Percentiles rank a stretch among this genome's conserved stretches.
These are phyloP conservation scores for Incurvaria masculella DNA, from an alignment of 2,888 invertebrate genomes.

Conservation along the genomic window DNA sequence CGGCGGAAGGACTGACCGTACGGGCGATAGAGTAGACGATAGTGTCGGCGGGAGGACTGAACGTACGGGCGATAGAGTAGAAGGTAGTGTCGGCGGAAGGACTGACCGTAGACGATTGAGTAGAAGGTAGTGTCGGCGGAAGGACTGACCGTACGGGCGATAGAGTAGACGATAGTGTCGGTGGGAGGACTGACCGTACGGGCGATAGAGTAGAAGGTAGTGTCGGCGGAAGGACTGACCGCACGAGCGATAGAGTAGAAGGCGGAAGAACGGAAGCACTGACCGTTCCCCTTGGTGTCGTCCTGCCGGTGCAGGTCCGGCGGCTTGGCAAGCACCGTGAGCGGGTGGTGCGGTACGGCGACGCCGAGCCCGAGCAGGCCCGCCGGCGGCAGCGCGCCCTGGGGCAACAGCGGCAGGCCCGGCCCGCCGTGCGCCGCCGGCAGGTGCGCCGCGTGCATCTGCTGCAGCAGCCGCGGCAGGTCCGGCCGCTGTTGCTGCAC, in stretches of 20 bases:
- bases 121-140: no score
- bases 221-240: not conserved
- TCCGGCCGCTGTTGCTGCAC: slow-evolving; percentile 82
- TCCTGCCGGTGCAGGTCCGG: slow-evolving; percentile 74
- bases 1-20: no score
- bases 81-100: no score
- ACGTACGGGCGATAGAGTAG: no score
- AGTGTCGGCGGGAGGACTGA: no score
- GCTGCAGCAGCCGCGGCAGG: slow-evolving; percentile 79
- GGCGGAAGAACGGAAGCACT: slow-evolving; percentile 24
- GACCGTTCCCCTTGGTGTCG: slow-evolving; percentile 76
- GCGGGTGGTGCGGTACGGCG: slow-evolving; percentile 68
- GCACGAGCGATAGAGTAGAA: no score
- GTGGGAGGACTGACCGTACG: no score
- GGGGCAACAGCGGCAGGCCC: slow-evolving; percentile 50
- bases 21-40: no score
- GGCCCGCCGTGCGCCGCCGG: slow-evolving; percentile 71
- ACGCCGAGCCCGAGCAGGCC: slow-evolving; percentile 61
- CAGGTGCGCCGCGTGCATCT: slow-evolving; percentile 88
- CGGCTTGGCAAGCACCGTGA: slow-evolving; percentile 74
- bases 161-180: no score
- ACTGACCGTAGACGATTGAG: no score
- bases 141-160: no score
- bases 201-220: no score
- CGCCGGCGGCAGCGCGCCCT: slow-evolving; percentile 51